Percentiles rank a stretch among this genome's conserved stretches.
Evolutionary conservation across 2,113 vertebrate species (phyloP).

Genomic region (Heliornis fulica): DNA sequence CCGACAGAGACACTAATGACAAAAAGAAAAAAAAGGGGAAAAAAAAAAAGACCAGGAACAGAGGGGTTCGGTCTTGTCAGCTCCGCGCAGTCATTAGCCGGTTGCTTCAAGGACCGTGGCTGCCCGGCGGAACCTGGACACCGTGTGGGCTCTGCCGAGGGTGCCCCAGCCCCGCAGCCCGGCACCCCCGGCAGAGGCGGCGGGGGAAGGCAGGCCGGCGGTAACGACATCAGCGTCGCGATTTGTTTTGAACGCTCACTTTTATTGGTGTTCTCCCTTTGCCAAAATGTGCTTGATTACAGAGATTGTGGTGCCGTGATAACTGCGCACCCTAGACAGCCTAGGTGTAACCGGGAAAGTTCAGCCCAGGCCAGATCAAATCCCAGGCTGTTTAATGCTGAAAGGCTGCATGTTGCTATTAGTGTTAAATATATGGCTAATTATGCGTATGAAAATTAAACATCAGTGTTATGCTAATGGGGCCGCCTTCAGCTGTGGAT

Average conservation of each 20-base stretch:
- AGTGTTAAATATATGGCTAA: conserved; percentile 99
- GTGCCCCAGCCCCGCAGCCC: conserved; percentile 10
- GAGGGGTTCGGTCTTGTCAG: conserved; percentile 21
- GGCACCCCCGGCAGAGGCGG: not conserved
- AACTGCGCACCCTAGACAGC: conserved; percentile 66
- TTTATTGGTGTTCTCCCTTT: conserved; percentile 72
- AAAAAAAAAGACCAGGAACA: not conserved
- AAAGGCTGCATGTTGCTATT: conserved; percentile 87
- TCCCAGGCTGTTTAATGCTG: conserved; percentile 81
- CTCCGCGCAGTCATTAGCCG: not conserved
- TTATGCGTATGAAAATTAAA: conserved; percentile 99
- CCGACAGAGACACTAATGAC: conserved; percentile 22
- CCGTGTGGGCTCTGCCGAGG: not conserved
- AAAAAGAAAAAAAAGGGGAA: not conserved
- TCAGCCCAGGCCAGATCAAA: conserved; percentile 82
- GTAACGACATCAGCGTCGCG: conserved; percentile 49
- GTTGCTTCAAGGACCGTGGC: conserved; percentile 6
- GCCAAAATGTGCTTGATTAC: conserved; percentile 76
- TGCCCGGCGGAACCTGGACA: not conserved
- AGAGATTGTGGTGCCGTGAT: conserved; percentile 60
- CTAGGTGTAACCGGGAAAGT: conserved; percentile 72
- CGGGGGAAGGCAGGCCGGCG: not conserved
- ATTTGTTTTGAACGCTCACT: conserved; percentile 70
- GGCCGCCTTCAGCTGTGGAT: conserved; percentile 90
- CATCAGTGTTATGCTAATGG: conserved; percentile 98